Evolutionary conservation across 2,888 invertebrate species (phyloP), one percentile per base, ranked within the genome.

Genomic region (Acanthosepion pharaonis): DNA sequence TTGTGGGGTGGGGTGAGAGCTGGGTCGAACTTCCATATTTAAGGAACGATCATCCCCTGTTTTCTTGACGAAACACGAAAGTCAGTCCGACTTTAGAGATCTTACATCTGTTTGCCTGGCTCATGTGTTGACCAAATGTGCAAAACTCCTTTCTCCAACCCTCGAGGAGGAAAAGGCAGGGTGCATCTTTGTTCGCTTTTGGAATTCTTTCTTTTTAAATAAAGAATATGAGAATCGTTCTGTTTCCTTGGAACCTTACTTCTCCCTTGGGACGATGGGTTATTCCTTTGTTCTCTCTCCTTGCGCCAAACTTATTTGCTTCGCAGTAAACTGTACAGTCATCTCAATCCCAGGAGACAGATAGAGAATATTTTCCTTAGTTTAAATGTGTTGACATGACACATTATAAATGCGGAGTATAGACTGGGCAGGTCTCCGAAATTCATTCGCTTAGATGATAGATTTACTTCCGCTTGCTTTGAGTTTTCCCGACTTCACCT

Each of bases 301-400:
- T n/a, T 33, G 15, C 11, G n/a, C 2, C n/a, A n/a, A 78, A n/a
- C 78, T 9, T 78, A n/a, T 78, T n/a, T 15, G 9, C 78, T 33
- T 78, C 78, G 78, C 15, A 78, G 11, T 78, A n/a, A 78, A 78
- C 78, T 15, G n/a, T 15, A 11, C 78, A 78, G 11, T 11, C 78
- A n/a, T 78, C n/a, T 78, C n/a, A 78, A 78, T n/a, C 78, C 78
- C 78, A n/a, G 23, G 78, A 78, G 78, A 78, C 78, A 11, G 33
- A n/a, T n/a, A 78, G 78, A n/a, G 78, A 78, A 78, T 78, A n/a
- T 78, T 78, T 78, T 78, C 78, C 78, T 78, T 78, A 18, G n/a
- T 78, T 18, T 9, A 78, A 78, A 78, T 78, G n/a, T n/a, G 78
- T 78, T 78, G 78, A 78, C 33, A 78, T n/a, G n/a, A 15, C 33